phyloP scores from a whole-genome alignment of 2,888 invertebrate genomes.

The Euclidia mi region DNA sequence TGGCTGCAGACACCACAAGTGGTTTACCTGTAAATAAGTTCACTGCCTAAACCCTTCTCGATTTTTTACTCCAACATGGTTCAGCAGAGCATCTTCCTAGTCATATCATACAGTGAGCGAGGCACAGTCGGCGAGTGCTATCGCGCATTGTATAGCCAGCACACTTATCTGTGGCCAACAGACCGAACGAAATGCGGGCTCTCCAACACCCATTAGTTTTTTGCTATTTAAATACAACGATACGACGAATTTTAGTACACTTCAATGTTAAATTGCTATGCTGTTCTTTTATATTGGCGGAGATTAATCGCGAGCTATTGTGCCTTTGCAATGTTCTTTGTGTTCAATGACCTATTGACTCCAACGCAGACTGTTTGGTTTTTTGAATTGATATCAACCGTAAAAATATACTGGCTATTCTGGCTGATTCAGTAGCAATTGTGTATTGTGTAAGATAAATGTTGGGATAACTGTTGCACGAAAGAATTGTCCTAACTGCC shows the following conservation, averaged over 20 bases:
- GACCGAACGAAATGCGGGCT: conserved; percentile 74
- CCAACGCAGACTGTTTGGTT: no score
- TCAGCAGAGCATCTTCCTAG: conserved; percentile 53
- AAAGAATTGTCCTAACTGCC: no score
- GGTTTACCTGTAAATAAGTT: no score
- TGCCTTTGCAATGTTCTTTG: not conserved
- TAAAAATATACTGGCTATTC: no score
- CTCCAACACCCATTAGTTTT: conserved; percentile 51
- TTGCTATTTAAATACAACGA: conserved; percentile 54
- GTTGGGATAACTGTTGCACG: no score
- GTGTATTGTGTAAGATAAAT: no score
- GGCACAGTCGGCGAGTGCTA: conserved; percentile 46
- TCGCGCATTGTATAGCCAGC: conserved; percentile 54
- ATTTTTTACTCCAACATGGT: no score
- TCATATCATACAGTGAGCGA: conserved; percentile 31
- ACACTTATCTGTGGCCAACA: conserved; percentile 67
- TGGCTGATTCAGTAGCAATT: no score
- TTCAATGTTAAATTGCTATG: conserved; percentile 40
- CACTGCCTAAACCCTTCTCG: no score
- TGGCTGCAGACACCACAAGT: no score
- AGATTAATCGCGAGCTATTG: not conserved
- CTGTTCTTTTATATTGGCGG: conserved; percentile 36
- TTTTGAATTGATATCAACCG: no score
- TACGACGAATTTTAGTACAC: conserved; percentile 43
- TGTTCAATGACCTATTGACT: not conserved